These are phyloP conservation scores for Eulemur mongoz DNA, from an alignment of 2,797 vertebrate species.

Conservation along the genomic window DNA sequence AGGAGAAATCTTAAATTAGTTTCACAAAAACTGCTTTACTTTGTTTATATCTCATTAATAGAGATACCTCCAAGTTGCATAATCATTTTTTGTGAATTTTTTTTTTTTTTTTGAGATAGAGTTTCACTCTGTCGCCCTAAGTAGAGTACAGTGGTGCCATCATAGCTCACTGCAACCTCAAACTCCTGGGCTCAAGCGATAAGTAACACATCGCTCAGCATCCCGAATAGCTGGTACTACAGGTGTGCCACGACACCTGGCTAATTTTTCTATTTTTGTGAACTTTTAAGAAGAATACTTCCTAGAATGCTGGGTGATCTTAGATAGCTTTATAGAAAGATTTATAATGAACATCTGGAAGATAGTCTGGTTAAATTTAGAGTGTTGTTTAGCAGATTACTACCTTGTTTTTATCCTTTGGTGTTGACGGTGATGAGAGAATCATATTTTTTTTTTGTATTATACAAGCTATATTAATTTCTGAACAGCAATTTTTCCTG, in stretches of 20 bases:
- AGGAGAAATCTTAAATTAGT: background rate
- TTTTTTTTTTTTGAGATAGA: too few relatives aligned
- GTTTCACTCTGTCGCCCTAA: too few relatives aligned
- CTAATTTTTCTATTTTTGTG: background rate
- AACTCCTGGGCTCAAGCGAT: too few relatives aligned
- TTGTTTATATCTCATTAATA: conserved; percentile 11
- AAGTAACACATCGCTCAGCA: too few relatives aligned
- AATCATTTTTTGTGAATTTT: background rate
- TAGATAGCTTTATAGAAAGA: background rate
- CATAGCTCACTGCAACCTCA: too few relatives aligned
- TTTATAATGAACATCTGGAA: background rate
- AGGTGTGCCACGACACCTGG: fast-evolving
- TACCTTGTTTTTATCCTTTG: background rate
- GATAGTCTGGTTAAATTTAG: background rate
- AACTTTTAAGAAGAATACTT: background rate
- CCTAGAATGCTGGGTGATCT: background rate
- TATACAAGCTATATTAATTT: background rate
- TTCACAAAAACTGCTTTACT: conserved; percentile 32
- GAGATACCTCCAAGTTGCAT: background rate
- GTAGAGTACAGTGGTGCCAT: too few relatives aligned
- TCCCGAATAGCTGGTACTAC: too few relatives aligned
- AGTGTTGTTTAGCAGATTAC: background rate
- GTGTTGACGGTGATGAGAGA: background rate
- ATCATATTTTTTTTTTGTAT: background rate
- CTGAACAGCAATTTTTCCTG: background rate